Evolutionary conservation across 2,888 invertebrate species (phyloP), one percentile per base, ranked within the genome.

Genomic region (Erebia aethiops): DNA sequence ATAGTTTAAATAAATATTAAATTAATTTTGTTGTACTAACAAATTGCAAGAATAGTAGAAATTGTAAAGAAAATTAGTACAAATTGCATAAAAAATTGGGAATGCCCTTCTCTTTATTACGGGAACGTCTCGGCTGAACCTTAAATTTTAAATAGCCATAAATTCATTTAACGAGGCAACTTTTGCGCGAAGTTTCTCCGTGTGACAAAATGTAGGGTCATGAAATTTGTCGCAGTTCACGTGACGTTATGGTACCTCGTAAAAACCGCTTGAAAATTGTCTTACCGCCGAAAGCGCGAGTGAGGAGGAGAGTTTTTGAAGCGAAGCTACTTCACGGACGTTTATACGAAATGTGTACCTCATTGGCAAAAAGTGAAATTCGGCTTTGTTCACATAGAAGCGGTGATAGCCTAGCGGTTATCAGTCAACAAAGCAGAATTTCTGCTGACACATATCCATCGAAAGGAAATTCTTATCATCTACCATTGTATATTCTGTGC

Each of bases 141-240:
- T 76, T 76, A 73, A 75, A 77, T 73, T 79, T 76, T 73, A 75
- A 77, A 74, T 72, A 52, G 68, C 74, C 74, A 77, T 78, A 77
- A 78, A 78, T 79, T 71, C n/a, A 62, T 65, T 68, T 76, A 77
- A 78, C 75, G 79, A 77, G 74, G 72, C 61, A 77, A 79, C 72
- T 79, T 77, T 63, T 1, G 51, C 14, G 18, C 21, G 16, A 70
- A 64, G 61, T 74, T 71, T 70, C 46, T 35, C 65, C 66, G 51
- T 52, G 26, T 67, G 18, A 46, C 69, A 69, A 68, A 64, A 69
- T 54, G 57, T 49, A 66, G 57, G 61, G 21, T 66, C 66, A 26
- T 51, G 54, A 69, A 72, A 72, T 66, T 66, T 67, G 71, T 71
- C 71, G 61, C 65, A 62, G 26, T 67, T 68, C 35, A 41, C 46